Conservation (phyloP, 2,113 vertebrate genomes). For the Pandion haliaetus region DNA sequence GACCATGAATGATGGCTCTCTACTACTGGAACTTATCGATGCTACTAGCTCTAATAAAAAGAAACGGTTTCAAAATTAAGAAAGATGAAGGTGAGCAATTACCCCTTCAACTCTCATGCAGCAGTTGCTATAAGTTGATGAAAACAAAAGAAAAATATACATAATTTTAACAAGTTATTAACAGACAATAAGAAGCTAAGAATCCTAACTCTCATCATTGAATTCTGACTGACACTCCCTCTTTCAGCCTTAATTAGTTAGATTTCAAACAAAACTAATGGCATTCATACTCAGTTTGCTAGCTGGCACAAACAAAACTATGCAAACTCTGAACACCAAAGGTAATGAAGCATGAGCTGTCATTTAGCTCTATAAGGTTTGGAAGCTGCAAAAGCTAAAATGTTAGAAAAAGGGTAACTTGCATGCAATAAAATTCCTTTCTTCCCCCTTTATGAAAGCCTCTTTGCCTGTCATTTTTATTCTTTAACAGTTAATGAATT, state of each 20-base stretch:
- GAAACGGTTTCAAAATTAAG: background rate
- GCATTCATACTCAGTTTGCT: background rate
- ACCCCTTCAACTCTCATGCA: background rate
- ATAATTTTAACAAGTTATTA: background rate
- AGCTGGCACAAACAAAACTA: background rate
- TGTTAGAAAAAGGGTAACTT: background rate
- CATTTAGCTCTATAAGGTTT: background rate
- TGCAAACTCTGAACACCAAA: background rate
- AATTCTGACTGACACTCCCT: background rate
- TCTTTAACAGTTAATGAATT: constrained; percentile 62
- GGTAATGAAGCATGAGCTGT: background rate
- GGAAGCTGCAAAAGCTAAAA: constrained; percentile 7
- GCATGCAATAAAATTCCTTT: background rate
- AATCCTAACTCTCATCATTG: background rate
- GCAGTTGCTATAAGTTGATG: background rate
- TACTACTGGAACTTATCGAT: background rate
- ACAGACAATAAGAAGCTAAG: background rate
- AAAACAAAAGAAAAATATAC: background rate
- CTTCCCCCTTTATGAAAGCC: background rate
- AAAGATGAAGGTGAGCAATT: background rate
- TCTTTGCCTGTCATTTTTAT: constrained; percentile 51
- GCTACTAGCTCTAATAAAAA: background rate
- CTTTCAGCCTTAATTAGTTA: constrained; percentile 26
- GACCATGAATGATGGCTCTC: background rate
- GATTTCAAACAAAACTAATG: background rate